Conservation (phyloP, 2,113 vertebrate genomes). For the Microcebus jonahi region DNA sequence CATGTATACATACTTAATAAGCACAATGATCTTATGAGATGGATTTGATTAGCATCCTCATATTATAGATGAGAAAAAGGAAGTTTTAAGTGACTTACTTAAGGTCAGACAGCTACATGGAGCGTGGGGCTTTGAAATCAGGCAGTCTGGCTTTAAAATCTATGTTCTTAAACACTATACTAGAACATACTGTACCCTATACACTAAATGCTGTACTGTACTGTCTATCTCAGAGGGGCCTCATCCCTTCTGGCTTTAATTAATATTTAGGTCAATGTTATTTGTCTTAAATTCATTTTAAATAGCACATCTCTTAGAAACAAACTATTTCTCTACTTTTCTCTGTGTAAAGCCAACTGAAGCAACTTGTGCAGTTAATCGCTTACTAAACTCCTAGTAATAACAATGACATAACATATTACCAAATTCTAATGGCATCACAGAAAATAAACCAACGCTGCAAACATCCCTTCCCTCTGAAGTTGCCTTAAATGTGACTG, state of each 20-base stretch:
- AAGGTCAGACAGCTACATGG: not conserved
- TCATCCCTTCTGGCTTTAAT: not conserved
- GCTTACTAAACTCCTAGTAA: conserved; percentile 17
- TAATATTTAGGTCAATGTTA: not conserved
- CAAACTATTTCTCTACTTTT: not conserved
- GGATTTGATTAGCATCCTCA: not conserved
- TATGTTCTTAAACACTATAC: not conserved
- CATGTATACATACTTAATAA: not conserved
- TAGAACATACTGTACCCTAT: not conserved
- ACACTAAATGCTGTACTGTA: not conserved
- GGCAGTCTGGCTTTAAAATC: not conserved
- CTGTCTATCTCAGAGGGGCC: not conserved
- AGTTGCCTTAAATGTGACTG: not conserved
- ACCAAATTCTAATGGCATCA: conserved; percentile 36
- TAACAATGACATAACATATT: not conserved
- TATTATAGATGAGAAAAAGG: not conserved
- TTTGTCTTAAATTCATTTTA: conserved; percentile 20
- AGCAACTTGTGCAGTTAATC: not conserved
- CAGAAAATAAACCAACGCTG: conserved; percentile 30
- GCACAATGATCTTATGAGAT: not conserved
- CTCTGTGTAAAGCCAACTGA: not conserved
- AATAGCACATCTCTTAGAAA: not conserved
- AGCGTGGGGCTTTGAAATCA: not conserved
- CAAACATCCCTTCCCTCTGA: not conserved
- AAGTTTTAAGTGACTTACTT: not conserved